phyloP scores from a whole-genome alignment of 2,888 invertebrate genomes.

The Xanthia icteritia region DNA sequence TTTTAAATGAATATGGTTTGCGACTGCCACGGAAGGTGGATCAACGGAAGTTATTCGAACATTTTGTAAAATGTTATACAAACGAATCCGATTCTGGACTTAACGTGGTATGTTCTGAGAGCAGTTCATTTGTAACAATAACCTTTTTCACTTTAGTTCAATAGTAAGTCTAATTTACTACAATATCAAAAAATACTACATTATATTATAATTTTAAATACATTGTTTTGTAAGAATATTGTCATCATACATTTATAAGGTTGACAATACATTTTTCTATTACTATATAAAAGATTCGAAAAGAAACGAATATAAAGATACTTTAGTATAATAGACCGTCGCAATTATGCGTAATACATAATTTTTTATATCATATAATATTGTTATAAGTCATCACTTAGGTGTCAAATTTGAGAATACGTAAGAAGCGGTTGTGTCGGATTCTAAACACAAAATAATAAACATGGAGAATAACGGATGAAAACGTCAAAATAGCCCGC shows the following conservation, averaged over 20 bases:
- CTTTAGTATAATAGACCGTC: constrained; percentile 16
- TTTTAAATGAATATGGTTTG: too few relatives aligned
- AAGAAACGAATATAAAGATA: constrained; percentile 13
- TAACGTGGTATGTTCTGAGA: neutral
- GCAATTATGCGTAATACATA: constrained; percentile 27
- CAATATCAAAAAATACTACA: constrained; percentile 34
- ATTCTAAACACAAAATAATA: neutral
- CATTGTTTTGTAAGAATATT: constrained; percentile 38
- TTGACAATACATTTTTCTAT: constrained; percentile 29
- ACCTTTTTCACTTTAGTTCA: too few relatives aligned
- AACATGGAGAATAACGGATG: neutral
- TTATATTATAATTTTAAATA: constrained; percentile 22
- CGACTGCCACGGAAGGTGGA: neutral
- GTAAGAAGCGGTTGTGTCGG: constrained; percentile 1
- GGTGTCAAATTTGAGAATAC: neutral
- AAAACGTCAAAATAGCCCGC: too few relatives aligned
- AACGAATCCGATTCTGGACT: neutral
- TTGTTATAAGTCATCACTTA: neutral
- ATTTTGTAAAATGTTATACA: neutral
- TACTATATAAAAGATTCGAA: constrained; percentile 9
- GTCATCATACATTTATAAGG: constrained; percentile 30
- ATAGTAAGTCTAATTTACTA: neutral
- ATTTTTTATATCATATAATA: constrained; percentile 13
- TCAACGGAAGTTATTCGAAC: neutral
- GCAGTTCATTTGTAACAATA: neutral